Base-by-base conservation (phyloP, 1,140 invertebrate species). In the Procambarus virginalis region DNA sequence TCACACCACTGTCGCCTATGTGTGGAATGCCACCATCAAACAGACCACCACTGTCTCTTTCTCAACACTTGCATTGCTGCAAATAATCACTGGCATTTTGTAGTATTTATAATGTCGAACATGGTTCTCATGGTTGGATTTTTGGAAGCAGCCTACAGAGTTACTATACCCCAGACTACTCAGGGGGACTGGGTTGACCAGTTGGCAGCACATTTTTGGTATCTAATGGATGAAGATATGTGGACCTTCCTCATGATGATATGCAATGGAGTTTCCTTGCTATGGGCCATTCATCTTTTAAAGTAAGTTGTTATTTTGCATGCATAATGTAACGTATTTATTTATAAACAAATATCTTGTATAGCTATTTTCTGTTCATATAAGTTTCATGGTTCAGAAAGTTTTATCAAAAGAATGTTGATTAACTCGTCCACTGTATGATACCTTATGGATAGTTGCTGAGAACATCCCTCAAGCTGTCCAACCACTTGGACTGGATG, bases 61-160 rank as follows among this genome's bases (percentile, higher is more conserved):
- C 80, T 91, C 48, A 91, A 91, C 49, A 87, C 85, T 14, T 91
- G 90, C 51, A 51, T 91, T 2, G 90, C 84, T 4, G 79, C 79
- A 49, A 91, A 91, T 45, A 91, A 91, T 70, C 90, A 91, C 49
- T 86, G 90, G 80, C 81, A 86, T 48, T 91, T 91, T 84, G 84
- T 91, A 10, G 58, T 91, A 8, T 86, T 91, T 20, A 68, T 91
- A 5, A 77, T 87, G 49, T 78, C 85, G 4, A 87, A 91, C 51
- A 86, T 91, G 9, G 6, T 77, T 3, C 81, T 86, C 22, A 86
- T 86, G 84, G 34, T 45, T 22, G 81, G 78, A 22, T 91, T 87
- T 60, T 9, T 91, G 34, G 45, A 64, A 51, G 80, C 79, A 5
- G 84, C 84, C 0, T 86, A 81, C 78, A 60, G n/a, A 76, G 51